Evolutionary conservation across 2,797 vertebrate species (phyloP), one percentile per base, ranked within the genome.

Genomic region (Crenichthys baileyi): DNA sequence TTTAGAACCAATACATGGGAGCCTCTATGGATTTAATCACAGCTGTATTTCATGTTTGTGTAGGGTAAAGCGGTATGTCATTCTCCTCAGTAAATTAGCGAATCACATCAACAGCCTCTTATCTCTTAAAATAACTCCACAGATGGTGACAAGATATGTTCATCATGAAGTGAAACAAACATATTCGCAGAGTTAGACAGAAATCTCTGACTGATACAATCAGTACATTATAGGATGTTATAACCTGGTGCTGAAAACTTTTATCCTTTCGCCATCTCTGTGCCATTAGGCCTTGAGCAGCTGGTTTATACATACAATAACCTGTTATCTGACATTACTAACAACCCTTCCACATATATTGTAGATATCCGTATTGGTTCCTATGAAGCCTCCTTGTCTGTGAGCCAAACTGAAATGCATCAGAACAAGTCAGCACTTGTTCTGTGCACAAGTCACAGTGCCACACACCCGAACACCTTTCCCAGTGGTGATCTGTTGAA

Each of bases 381-480:
- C 53, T 15, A 71, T 63, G 41, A 50, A 39, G 68, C 26, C 44
- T 3, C 53, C 55, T 70, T 61, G 78, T 51, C 31, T 67, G 78
- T 9, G 46, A 82, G 68, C 75, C 70, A 82, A 77, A 79, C 75
- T 65, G 65, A 79, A 80, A 79, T 46, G 72, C 51, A 76, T 77
- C 77, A 77, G 88, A 80, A 73, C 89, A 87, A 84, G 91, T 83
- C 81, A 74, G 84, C 81, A 90, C 89, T 82, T 81, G 90, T 77
- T 83, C 85, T 74, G 36, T 36, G 36, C 36, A 36, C 36, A 36
- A 36, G 36, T 81, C 73, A 58, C 82, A 44, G 80, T 56, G 78
- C 76, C 85, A 81, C 79, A 72, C 88, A 86, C 83, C 73, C 61
- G 84, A 85, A 89, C 89, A 92, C 89, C 88, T 93, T 92, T 73